Evolutionary conservation across 1,140 invertebrate species (phyloP), one percentile per base, ranked within the genome.

Genomic region (Drosophila repleta): DNA sequence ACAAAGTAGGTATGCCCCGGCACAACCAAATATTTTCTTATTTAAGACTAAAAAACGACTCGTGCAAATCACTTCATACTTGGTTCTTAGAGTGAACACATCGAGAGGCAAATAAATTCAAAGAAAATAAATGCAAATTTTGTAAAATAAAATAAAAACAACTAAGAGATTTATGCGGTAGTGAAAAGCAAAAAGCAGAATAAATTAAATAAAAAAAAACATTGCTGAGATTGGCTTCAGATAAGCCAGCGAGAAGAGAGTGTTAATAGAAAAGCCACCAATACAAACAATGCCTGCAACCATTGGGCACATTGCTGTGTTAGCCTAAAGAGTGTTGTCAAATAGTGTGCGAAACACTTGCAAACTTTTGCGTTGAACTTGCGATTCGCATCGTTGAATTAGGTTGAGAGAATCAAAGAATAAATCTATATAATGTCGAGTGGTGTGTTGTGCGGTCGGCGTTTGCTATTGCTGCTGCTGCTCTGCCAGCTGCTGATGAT

Each of bases 61-160:
- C 68, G 90, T 62, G 87, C 90, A 91, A 91, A 91, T 91, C 90
- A 91, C 88, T 91, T 91, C 90, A 91, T 90, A 91, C 87, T 91
- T 91, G 90, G 90, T 91, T 91, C 90, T 91, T 89, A 90, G 79
- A 83, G 80, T 67, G 76, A 91, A 89, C 90, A 91, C 90, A 88
- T 88, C 88, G 57, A 87, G 53, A 76, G 80, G 73, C 46, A 77
- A 70, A 60, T 67, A 65, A 76, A 46, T 32, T 46, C 67, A 79
- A 66, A 67, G 13, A 61, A 73, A 73, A 49, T 57, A 53, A 55
- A 57, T 64, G 45, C 49, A 68, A 72, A 55, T 43, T 43, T 4
- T 43, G 21, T 29, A 8, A 29, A 29, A 29, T 29, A 29, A 11
- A 72, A 67, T 24, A 11, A 66, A 64, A 52, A 35, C 6, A 52